These are phyloP conservation scores for Cataglyphis rosenhaueri DNA, from an alignment of 2,888 invertebrate species.

Conservation along the genomic window DNA sequence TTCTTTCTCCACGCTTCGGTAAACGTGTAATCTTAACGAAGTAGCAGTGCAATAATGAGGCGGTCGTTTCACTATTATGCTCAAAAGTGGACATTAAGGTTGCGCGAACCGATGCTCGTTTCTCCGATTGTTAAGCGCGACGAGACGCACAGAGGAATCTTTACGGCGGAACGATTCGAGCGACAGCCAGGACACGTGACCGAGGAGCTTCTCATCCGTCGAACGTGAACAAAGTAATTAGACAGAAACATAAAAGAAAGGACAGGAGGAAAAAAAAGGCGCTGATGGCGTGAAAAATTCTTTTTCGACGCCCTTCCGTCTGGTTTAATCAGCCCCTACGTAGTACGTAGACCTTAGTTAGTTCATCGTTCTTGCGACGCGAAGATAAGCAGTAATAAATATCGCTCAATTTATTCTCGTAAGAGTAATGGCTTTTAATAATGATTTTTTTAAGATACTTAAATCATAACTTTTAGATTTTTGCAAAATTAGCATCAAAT, in stretches of 20 bases:
- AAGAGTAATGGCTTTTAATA: background rate
- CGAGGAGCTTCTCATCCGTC: slow-evolving; percentile 40
- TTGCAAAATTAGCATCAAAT: background rate
- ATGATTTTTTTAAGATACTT: background rate
- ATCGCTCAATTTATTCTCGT: background rate
- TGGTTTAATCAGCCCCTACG: slow-evolving; percentile 77
- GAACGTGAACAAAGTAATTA: slow-evolving; percentile 72
- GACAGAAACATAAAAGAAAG: slow-evolving; percentile 67
- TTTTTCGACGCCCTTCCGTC: slow-evolving; percentile 73
- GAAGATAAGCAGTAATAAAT: slow-evolving; percentile 16
- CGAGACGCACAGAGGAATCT: slow-evolving; percentile 53
- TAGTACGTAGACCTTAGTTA: slow-evolving; percentile 21
- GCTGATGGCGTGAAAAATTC: slow-evolving; percentile 68
- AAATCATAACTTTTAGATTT: background rate
- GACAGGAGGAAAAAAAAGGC: slow-evolving; percentile 53
- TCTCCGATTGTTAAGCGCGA: slow-evolving; percentile 57
- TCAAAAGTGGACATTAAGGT: slow-evolving; percentile 40
- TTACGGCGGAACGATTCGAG: slow-evolving; percentile 62
- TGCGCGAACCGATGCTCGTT: slow-evolving; percentile 58
- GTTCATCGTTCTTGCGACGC: background rate
- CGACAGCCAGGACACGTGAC: slow-evolving; percentile 63
- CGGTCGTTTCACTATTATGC: slow-evolving; percentile 3
- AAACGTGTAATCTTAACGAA: slow-evolving; percentile 23
- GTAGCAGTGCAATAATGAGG: background rate
- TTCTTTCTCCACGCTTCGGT: background rate